Evolutionary conservation across 2,797 vertebrate genomes (phyloP), one percentile per base, ranked within the genome.

Genomic region (Carapus acus): DNA sequence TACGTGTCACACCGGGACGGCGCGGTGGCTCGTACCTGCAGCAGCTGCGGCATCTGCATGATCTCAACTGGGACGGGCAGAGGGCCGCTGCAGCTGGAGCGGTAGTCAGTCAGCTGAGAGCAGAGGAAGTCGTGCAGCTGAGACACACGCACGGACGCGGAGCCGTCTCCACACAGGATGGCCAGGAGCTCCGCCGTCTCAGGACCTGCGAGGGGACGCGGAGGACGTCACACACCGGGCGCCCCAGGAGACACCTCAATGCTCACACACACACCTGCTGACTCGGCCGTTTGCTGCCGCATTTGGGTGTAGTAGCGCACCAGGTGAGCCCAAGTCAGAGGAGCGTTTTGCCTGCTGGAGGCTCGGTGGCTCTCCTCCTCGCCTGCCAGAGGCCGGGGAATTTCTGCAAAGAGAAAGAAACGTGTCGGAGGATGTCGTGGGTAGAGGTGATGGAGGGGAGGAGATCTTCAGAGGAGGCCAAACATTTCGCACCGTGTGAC

Each of bases 91-190:
- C 85, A 89, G 34, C 46, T 54, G 14, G 64, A 1, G 51, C 80
- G 85, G 82, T 91, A 93, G 24, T 74, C 44, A 7, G 53, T 21
- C 54, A 90, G 76, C 64, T 88, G 71, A 8, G 56, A 58, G 73
- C 78, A 84, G 42, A 93, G 81, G 67, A 92, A 91, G 33, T 37
- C 59, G 71, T 92, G 88, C 68, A 91, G 86, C 79, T 85, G 84
- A 74, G 71, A 79, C 68, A 90, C 78, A 49, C 87, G 88, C 18
- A 83, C 70, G 64, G 81, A 77, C 73, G 90, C 67, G 50, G 71
- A 81, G 4, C 67, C 64, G 46, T 89, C 82, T 64, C 80, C 85
- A 54, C 83, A 60, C 20, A 83, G 79, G 12, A 84, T 85, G 37
- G 74, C 19, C 41, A 84, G 49, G 58, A 77, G 74, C 46, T 80